A percentile compares a stretch with the other conserved stretches of the same genome.
phyloP scores from a whole-genome alignment of 2,888 invertebrate genomes.

The Bellardia pandia region DNA sequence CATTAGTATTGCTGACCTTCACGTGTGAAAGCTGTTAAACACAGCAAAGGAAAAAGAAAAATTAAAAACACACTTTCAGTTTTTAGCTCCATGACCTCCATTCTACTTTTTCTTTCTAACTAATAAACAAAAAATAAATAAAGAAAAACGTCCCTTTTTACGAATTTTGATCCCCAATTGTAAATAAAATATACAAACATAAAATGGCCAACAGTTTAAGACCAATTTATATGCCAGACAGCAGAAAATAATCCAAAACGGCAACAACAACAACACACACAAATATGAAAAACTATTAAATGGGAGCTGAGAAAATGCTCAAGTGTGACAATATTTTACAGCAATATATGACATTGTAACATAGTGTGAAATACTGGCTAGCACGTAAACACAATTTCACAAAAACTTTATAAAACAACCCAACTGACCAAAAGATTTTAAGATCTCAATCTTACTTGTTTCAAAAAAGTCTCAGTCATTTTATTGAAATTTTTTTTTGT shows the following conservation, averaged over 20 bases:
- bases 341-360: not conserved
- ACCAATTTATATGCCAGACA: conserved; percentile 31
- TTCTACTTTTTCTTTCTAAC: not conserved
- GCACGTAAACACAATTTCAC: too few relatives aligned
- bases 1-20: not conserved
- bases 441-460: too few relatives aligned
- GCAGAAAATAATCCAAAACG: not conserved
- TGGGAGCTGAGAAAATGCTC: not conserved
- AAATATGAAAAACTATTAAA: conserved; percentile 22
- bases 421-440: too few relatives aligned
- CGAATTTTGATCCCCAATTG: not conserved
- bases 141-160: not conserved
- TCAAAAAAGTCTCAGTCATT: too few relatives aligned
- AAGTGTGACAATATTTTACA: conserved; percentile 29
- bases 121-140: not conserved
- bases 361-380: too few relatives aligned
- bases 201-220: conserved; percentile 31
- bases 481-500: too few relatives aligned
- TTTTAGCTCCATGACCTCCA: not conserved
- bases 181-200: not conserved
- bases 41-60: not conserved
- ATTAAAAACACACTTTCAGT: not conserved
- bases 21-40: not conserved
- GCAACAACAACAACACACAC: not conserved
- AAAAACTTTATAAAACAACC: too few relatives aligned